Conservation (phyloP, 2,888 invertebrate species). For the Bedellia somnulentella region DNA sequence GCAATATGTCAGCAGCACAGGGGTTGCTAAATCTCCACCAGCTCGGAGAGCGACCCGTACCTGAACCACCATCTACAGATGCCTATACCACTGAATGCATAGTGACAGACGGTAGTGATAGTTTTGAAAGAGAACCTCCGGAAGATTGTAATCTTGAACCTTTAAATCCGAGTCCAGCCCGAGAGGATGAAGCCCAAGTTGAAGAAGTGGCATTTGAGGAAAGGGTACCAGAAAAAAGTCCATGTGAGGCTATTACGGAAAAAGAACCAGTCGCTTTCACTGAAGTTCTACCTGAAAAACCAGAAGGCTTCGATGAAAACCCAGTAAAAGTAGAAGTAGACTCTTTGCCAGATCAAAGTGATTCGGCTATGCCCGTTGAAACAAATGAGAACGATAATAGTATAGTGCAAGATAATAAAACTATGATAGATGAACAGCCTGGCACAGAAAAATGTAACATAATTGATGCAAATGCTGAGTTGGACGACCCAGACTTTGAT, state of each 20-base stretch:
- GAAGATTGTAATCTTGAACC: too few species aligned
- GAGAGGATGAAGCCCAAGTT: not conserved
- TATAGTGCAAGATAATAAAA: too few species aligned
- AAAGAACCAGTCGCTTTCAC: not conserved
- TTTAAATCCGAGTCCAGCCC: not conserved
- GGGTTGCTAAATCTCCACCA: constrained; percentile 42
- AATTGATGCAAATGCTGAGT: not conserved
- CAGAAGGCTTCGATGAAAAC: not conserved
- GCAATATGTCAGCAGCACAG: constrained; percentile 44
- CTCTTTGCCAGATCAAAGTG: not conserved
- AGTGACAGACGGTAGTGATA: too few species aligned
- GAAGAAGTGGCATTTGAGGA: constrained; percentile 25
- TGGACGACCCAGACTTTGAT: constrained; percentile 1
- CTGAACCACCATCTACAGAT: constrained; percentile 9
- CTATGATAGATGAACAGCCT: not conserved
- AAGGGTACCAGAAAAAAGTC: constrained; percentile 34
- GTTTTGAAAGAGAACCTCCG: too few species aligned
- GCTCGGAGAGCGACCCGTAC: constrained; percentile 7
- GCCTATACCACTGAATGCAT: too few species aligned
- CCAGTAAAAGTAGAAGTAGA: not conserved
- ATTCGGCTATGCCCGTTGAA: not conserved
- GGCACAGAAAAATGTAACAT: not conserved
- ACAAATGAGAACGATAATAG: too few species aligned
- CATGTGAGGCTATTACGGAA: constrained; percentile 16
- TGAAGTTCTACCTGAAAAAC: not conserved